Conservation (phyloP, 2,888 invertebrate species). For the Anthophora plumipes region DNA sequence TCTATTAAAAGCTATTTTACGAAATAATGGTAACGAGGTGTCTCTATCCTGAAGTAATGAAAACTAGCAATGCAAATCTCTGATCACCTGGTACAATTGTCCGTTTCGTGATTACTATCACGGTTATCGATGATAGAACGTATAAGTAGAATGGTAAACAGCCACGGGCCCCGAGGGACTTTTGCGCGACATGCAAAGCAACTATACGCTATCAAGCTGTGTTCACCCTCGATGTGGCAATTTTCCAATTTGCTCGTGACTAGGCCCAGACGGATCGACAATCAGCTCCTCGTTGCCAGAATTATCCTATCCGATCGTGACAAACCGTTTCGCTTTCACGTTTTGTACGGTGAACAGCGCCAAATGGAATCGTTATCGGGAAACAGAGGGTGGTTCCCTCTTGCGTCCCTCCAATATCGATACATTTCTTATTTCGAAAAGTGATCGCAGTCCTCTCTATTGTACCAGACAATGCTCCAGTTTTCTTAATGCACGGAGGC, state of each 20-base stretch:
- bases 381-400: slow-evolving; percentile 12
- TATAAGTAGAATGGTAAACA: slow-evolving; percentile 27
- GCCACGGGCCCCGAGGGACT: slow-evolving; percentile 1
- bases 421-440: background rate
- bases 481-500: too few species aligned
- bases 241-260: slow-evolving; percentile 67
- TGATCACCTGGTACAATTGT: background rate
- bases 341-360: background rate
- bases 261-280: slow-evolving; percentile 5
- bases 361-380: slow-evolving; percentile 23
- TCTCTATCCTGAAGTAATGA: background rate
- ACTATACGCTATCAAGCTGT: background rate
- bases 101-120: background rate
- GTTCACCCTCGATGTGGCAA: slow-evolving; percentile 41
- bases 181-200: slow-evolving; percentile 13
- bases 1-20: too few species aligned
- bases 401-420: background rate
- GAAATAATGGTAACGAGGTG: too few species aligned
- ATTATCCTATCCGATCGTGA: slow-evolving; percentile 4
- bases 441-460: background rate
- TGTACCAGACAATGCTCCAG: background rate
- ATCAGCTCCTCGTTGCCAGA: slow-evolving; percentile 32
- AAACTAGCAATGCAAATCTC: background rate
- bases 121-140: background rate
- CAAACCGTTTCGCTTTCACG: background rate